Evolutionary conservation across 1,140 invertebrate species (phyloP).

Genomic region (Anagrus nilaparvatae): DNA sequence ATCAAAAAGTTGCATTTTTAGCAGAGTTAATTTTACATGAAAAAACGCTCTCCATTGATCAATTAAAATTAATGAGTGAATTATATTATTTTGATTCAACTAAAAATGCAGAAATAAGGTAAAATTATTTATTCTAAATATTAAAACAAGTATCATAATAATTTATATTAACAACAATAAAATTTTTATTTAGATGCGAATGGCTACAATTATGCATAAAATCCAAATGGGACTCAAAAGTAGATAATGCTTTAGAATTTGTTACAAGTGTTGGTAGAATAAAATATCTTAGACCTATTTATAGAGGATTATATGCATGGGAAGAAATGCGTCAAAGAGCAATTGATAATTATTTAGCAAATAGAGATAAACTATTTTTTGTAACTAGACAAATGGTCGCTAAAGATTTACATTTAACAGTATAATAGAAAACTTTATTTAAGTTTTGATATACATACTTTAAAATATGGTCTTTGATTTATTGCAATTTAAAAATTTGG

Average conservation of each 20-base stretch:
- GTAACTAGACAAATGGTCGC: conserved; percentile 60
- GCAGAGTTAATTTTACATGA: conserved; percentile 53
- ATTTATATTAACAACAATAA: neutral
- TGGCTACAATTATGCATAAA: conserved; percentile 73
- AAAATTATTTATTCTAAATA: conserved; percentile 33
- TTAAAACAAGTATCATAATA: neutral
- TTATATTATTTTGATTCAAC: conserved; percentile 56
- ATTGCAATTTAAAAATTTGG: no score
- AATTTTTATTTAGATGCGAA: conserved; percentile 45
- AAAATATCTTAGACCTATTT: conserved; percentile 83
- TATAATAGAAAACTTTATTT: conserved; percentile 8
- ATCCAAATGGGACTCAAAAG: conserved; percentile 54
- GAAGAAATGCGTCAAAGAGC: conserved; percentile 54
- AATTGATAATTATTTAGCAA: conserved; percentile 60
- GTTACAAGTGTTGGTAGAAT: conserved; percentile 76
- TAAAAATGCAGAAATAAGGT: conserved; percentile 70
- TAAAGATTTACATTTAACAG: conserved; percentile 61
- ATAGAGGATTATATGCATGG: conserved; percentile 78
- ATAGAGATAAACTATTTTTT: conserved; percentile 73
- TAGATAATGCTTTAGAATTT: conserved; percentile 61
- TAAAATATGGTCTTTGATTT: no score
- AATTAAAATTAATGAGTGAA: conserved; percentile 53
- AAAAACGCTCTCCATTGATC: conserved; percentile 43
- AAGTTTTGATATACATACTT: no score
- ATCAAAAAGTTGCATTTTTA: conserved; percentile 65